A percentile compares a stretch with the other conserved stretches of the same genome.
Conservation (phyloP, 2,888 invertebrate species). For the Bombylius major region DNA sequence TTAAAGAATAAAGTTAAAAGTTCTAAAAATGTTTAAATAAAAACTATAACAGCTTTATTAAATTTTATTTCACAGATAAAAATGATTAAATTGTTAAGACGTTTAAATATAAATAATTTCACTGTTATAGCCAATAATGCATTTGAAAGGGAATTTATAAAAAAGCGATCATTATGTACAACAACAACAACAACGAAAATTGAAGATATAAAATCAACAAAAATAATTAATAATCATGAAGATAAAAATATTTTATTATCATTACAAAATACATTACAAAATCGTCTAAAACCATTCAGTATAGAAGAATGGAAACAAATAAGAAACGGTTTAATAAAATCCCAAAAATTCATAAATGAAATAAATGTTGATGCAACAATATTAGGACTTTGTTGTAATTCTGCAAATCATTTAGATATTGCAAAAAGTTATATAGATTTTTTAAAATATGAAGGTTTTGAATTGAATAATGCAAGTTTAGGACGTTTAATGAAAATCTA, state of each 20-base stretch:
- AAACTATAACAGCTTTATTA: no score
- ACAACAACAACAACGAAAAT: no score
- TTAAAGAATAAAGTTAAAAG: no score
- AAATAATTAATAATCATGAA: no score
- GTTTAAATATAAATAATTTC: no score
- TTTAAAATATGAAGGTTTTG: slow-evolving; percentile 38
- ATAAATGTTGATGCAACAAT: slow-evolving; percentile 49
- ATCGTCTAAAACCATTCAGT: background rate
- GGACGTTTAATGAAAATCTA: slow-evolving; percentile 47
- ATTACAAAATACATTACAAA: background rate
- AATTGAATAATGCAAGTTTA: slow-evolving; percentile 44
- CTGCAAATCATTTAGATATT: slow-evolving; percentile 35
- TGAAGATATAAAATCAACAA: no score
- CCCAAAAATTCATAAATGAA: slow-evolving; percentile 21
- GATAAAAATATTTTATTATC: background rate
- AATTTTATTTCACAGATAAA: no score
- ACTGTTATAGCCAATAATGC: no score
- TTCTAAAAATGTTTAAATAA: no score
- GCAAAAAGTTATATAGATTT: slow-evolving; percentile 47
- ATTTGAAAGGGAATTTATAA: no score
- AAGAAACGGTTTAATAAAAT: slow-evolving; percentile 19
- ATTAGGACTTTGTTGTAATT: slow-evolving; percentile 39
- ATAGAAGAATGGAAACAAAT: slow-evolving; percentile 24
- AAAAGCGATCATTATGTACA: no score
- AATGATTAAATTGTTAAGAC: no score